Evolutionary conservation across 2,888 invertebrate species (phyloP), one percentile per base, ranked within the genome.

Genomic region (Lasioglossum zephyrum): DNA sequence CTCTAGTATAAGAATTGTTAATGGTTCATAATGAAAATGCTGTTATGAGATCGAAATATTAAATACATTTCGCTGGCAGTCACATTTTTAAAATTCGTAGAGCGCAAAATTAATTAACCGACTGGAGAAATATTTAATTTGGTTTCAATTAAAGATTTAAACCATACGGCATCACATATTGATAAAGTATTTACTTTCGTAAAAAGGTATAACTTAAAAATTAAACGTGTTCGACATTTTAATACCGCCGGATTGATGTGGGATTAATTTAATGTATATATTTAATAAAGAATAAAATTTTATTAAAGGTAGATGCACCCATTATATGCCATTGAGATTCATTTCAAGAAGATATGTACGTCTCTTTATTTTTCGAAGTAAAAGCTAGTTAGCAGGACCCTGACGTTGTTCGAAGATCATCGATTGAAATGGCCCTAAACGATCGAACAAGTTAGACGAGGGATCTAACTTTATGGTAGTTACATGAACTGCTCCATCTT

Each of bases 401-500:
- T 9, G 8, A 6, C 36, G 36, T 39, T 41, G 41, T 22, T 70
- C 22, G 5, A 11, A n/a, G 41, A 39, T 70, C n/a, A 70, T 69
- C 69, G 69, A 41, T 39, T 41, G 69, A 39, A 69, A 41, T 69
- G 69, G 41, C 39, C 11, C 69, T 36, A n/a, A n/a, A 36, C 11
- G 69, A 41, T 39, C 13, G 69, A n/a, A 70, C 41, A 41, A 70
- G 69, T 70, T 41, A 11, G 69, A 70, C n/a, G 41, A 13, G 69
- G 69, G 69, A 39, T n/a, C 41, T 4, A 70, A 41, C n/a, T 73
- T 84, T 78, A 47, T 78, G 77, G 49, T n/a, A 60, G 72, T 53
- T 47, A 22, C 53, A 63, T 75, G 63, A 60, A 73, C 53, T 36
- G 44, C 74, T 77, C 77, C n/a, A 80, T 85, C 85, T 77, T 79